Base-by-base conservation (phyloP, 2,797 vertebrate species). In the Siniperca obscura region DNA sequence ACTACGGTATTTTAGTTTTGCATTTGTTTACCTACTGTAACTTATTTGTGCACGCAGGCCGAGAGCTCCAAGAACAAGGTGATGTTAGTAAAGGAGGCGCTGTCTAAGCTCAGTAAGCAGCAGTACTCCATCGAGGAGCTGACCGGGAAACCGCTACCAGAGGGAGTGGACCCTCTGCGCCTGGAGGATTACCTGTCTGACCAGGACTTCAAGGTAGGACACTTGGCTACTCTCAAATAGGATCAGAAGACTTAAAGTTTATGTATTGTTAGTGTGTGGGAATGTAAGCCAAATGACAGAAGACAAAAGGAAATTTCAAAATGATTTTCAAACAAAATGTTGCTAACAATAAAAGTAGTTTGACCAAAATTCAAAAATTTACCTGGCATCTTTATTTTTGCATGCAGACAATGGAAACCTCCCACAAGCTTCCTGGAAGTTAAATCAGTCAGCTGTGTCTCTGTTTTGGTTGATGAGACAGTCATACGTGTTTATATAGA, bases 131-230 rank as follows among this genome's bases (percentile, higher is more conserved):
- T 96, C 56, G 93, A 96, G 80, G 96, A 97, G 90, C 92, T 97
- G 83, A 95, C 93, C 81, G 55, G 83, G 38, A 95, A 95, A 72
- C 95, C 95, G 0, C 90, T 95, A 21, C 96, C 96, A 0, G 96
- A 96, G 80, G 96, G 96, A 25, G 96, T 96, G 59, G 96, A 97
- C 87, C 96, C 96, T 30, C 89, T 96, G 6, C 95, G 90, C 21
- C 90, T 96, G 81, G 96, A 97, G 91, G 91, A 93, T 55, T 97
- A 97, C 89, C 94, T 97, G 65, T 96, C 95, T 0, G 95, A 97
- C 69, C 59, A 93, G 83, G 96, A 97, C 90, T 97, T 97, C 75
- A 94, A 96, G 95, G 96, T 97, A 83, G 46, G 57, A 2, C 13
- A 34, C 19, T 10, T 0, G 0, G 17, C 12, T 12, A 7, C 46